A percentile compares a stretch with the other conserved stretches of the same genome.
phyloP scores from a whole-genome alignment of 1,140 invertebrate species.

The Drosophila nebulosa region DNA sequence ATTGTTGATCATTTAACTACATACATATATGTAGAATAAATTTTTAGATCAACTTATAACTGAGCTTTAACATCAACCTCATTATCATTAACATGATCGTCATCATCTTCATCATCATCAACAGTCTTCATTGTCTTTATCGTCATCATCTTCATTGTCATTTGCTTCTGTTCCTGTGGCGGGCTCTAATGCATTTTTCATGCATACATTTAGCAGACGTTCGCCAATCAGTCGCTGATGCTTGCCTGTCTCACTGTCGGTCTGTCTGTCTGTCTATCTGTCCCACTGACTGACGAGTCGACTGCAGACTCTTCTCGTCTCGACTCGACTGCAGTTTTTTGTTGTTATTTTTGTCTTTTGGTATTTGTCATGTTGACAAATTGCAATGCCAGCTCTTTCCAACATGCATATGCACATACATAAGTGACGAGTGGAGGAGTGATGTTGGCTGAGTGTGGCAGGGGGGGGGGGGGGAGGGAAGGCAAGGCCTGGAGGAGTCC shows the following conservation, averaged over 20 bases:
- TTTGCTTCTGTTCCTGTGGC: slow-evolving; percentile 31
- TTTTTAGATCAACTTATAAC: no score
- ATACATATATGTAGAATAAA: no score
- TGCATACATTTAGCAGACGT: slow-evolving; percentile 70
- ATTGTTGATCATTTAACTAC: no score
- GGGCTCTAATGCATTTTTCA: slow-evolving; percentile 70
- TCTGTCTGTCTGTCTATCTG: slow-evolving; percentile 23
- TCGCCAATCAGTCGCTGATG: slow-evolving; percentile 61
- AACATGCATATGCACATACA: slow-evolving; percentile 1
- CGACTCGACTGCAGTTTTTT: slow-evolving; percentile 37
- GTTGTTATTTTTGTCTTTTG: slow-evolving; percentile 14
- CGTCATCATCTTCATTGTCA: neutral
- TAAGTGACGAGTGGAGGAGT: slow-evolving; percentile 11
- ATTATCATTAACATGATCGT: neutral
- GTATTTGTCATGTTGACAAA: slow-evolving; percentile 67
- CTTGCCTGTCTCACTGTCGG: slow-evolving; percentile 18
- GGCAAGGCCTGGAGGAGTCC: slow-evolving; percentile 5
- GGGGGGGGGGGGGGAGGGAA: neutral
- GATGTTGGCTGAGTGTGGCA: neutral
- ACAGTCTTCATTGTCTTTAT: neutral
- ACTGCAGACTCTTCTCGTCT: neutral
- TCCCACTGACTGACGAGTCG: neutral
- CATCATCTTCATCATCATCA: neutral
- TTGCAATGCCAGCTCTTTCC: slow-evolving; percentile 47
- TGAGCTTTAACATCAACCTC: slow-evolving; percentile 5